A percentile compares a stretch with the other conserved stretches of the same genome.
Conservation (phyloP, 2,797 vertebrate species). For the Chrosomus eos region DNA sequence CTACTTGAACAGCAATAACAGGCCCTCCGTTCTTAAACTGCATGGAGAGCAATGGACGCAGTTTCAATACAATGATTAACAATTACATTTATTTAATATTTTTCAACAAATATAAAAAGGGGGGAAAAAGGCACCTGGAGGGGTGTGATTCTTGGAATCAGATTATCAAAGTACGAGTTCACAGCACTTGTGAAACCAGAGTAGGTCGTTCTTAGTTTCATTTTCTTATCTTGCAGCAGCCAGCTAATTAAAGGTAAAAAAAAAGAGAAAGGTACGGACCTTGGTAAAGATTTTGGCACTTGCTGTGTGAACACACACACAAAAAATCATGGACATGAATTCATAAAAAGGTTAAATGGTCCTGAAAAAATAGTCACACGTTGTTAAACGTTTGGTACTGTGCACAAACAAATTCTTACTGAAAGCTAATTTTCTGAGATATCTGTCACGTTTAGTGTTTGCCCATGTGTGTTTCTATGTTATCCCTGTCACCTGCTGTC, state of each 20-base stretch:
- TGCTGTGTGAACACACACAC: too few species aligned
- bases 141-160: constrained; percentile 78
- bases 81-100: neutral
- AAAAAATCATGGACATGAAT: too few species aligned
- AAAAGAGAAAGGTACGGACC: neutral
- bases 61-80: neutral
- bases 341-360: too few species aligned
- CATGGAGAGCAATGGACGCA: neutral
- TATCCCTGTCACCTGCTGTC: too few species aligned
- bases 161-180: constrained; percentile 84
- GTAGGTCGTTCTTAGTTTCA: constrained; percentile 86
- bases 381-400: too few species aligned
- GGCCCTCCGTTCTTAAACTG: constrained; percentile 90
- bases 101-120: constrained; percentile 47
- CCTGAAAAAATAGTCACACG: too few species aligned
- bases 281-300: too few species aligned
- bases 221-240: constrained; percentile 84
- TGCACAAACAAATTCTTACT: too few species aligned
- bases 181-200: constrained; percentile 83
- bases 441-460: too few species aligned
- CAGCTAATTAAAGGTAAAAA: constrained; percentile 74
- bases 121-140: constrained; percentile 79
- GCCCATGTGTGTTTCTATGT: too few species aligned
- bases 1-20: constrained; percentile 91
- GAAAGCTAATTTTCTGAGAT: too few species aligned